Conservation (phyloP, 2,113 vertebrate species). For the Ammospiza caudacuta region DNA sequence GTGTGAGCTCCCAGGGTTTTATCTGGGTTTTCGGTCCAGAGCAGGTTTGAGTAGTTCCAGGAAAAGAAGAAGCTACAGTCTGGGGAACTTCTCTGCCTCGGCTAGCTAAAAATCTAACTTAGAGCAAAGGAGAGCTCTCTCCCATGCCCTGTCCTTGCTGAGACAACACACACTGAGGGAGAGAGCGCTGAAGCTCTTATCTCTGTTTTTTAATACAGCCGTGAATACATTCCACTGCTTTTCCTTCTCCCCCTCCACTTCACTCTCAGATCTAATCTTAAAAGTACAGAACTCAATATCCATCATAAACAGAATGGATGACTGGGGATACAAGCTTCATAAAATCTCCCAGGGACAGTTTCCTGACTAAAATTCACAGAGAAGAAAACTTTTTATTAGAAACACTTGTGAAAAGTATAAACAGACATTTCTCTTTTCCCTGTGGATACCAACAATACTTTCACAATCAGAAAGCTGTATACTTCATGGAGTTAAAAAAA, state of each 20-base stretch:
- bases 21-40: rapidly evolving
- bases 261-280: no score
- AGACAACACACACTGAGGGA: rapidly evolving
- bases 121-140: not conserved
- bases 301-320: not conserved
- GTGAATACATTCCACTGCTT: not conserved
- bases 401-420: not conserved
- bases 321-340: not conserved
- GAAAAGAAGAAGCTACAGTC: not conserved
- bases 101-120: not conserved
- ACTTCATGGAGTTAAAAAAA: not conserved
- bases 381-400: not conserved
- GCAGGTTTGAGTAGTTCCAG: not conserved
- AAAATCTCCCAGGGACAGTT: no score
- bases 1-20: rapidly evolving
- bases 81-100: not conserved
- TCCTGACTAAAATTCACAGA: not conserved
- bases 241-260: rapidly evolving
- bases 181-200: not conserved
- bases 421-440: not conserved
- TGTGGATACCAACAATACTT: not conserved
- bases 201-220: not conserved
- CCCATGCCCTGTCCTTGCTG: rapidly evolving
- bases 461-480: not conserved
- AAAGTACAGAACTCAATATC: not conserved